These are phyloP conservation scores for Melanostoma mellinum DNA, from an alignment of 2,888 invertebrate genomes.

Conservation along the genomic window DNA sequence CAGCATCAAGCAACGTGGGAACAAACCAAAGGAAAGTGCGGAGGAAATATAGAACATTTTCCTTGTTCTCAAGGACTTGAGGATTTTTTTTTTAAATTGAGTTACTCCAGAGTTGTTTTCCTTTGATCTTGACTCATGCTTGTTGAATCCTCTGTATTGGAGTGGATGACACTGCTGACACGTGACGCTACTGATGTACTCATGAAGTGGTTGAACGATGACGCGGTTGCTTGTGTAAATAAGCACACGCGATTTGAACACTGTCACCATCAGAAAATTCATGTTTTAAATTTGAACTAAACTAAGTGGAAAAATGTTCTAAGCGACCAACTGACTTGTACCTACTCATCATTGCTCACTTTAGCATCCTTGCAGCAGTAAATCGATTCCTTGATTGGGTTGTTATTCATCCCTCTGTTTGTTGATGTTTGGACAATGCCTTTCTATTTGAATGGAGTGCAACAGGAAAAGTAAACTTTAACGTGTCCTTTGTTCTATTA, in stretches of 20 bases:
- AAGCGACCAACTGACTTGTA: constrained; percentile 1
- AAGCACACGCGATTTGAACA: constrained; percentile 46
- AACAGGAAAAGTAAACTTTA: constrained; percentile 70
- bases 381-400: constrained; percentile 42
- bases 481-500: constrained; percentile 58
- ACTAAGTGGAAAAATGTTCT: constrained; percentile 8
- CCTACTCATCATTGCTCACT: constrained; percentile 27
- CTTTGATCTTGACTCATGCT: constrained; percentile 75
- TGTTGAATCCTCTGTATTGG: constrained; percentile 59
- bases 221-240: constrained; percentile 51
- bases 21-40: constrained; percentile 8
- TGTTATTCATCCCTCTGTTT: constrained; percentile 25
- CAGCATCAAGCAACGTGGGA: constrained; percentile 28
- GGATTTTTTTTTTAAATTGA: constrained; percentile 69
- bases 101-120: constrained; percentile 72
- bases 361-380: constrained; percentile 3
- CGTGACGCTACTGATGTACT: constrained; percentile 61
- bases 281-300: constrained; percentile 33
- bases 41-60: constrained; percentile 2
- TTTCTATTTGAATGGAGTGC: constrained; percentile 41
- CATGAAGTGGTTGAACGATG: constrained; percentile 25
- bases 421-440: constrained; percentile 53
- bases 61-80: constrained; percentile 30
- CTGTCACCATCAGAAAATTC: constrained; percentile 28
- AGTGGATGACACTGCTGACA: constrained; percentile 54